phyloP scores from a whole-genome alignment of 2,113 vertebrate species.

The Nansenia antarctica region DNA sequence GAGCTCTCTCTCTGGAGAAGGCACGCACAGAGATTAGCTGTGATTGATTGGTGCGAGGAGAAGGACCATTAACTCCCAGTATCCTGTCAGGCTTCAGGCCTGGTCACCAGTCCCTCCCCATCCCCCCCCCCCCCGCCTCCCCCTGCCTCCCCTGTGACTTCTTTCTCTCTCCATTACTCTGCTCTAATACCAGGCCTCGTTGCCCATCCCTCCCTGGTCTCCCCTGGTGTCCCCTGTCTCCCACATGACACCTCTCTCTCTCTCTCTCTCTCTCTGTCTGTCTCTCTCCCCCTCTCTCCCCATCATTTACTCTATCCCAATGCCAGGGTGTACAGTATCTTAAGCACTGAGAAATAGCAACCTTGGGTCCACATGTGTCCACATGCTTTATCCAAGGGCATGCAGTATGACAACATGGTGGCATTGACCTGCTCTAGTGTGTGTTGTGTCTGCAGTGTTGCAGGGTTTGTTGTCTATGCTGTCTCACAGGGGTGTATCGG shows the following conservation, averaged over 20 bases:
- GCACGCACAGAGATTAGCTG: slow-evolving; percentile 30
- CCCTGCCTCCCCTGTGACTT: neutral
- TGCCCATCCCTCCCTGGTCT: neutral
- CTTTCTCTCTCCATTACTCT: slow-evolving; percentile 8
- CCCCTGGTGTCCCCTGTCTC: slow-evolving; percentile 6
- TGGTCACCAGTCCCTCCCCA: slow-evolving; percentile 12
- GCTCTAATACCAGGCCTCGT: too few species aligned
- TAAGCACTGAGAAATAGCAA: slow-evolving; percentile 4
- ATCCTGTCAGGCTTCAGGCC: slow-evolving; percentile 47
- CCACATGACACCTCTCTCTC: slow-evolving; percentile 1
- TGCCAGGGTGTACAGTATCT: neutral
- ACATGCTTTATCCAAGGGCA: slow-evolving; percentile 40
- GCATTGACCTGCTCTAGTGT: slow-evolving; percentile 20
- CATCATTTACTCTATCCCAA: neutral
- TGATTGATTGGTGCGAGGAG: slow-evolving; percentile 57
- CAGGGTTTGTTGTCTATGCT: slow-evolving; percentile 20
- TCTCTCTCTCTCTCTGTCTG: slow-evolving; percentile 12
- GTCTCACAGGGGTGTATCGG: too few species aligned
- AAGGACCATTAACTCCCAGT: slow-evolving; percentile 55
- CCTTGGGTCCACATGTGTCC: slow-evolving; percentile 42
- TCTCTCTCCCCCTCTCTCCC: neutral
- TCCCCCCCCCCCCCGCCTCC: neutral
- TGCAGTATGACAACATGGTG: slow-evolving; percentile 22
- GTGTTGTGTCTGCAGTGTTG: slow-evolving; percentile 2
- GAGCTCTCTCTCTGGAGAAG: slow-evolving; percentile 35